Base-by-base conservation (phyloP, 92 coral and sea anemone genomes). In the Heteractis magnifica region DNA sequence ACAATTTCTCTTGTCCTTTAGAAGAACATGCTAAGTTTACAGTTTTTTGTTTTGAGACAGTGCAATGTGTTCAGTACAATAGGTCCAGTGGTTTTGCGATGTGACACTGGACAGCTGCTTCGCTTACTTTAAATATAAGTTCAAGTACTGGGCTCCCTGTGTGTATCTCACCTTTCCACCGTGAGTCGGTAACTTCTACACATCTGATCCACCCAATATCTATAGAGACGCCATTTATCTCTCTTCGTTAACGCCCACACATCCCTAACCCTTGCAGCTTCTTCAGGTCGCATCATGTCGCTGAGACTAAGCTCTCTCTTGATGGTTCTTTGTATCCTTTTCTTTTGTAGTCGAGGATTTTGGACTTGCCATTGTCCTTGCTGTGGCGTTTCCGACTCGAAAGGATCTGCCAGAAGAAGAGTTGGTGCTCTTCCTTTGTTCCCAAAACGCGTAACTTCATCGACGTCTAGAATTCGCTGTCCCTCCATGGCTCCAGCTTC, bases 181-280 rank as follows among this genome's bases (percentile, higher is more conserved):
- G 93, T 89, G 14, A 75, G 65, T 77, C 89, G 80, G 84, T 90
- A 93, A 4, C 49, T 86, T 51, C 75, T 80, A 6, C 91, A 62
- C 68, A 93, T 79, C 34, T 83, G 83, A 60, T 34, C 70, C 2
- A 91, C 80, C 98, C 98, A 95, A 64, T 91, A 88, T n/a, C 98
- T 91, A 78, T 95, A 95, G 88, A 95, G 83, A 60, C 94, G 90
- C 98, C 98, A 95, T 65, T 94, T 91, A 58, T 95, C 91, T 41
- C 76, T 84, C 49, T 75, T 75, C 8, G 81, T 53, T 56, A 95
- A 72, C 4, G 18, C 56, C 95, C 96, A 93, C 12, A 95, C 86
- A 78, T 94, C 87, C 15, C 76, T 73, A 10, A 89, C 92, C 49
- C 83, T 72, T 1, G 60, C 84, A 14, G 88, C 95, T 77, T 90